phyloP scores from a whole-genome alignment of 2,797 vertebrate genomes.

The Pantherophis alleghaniensis region DNA sequence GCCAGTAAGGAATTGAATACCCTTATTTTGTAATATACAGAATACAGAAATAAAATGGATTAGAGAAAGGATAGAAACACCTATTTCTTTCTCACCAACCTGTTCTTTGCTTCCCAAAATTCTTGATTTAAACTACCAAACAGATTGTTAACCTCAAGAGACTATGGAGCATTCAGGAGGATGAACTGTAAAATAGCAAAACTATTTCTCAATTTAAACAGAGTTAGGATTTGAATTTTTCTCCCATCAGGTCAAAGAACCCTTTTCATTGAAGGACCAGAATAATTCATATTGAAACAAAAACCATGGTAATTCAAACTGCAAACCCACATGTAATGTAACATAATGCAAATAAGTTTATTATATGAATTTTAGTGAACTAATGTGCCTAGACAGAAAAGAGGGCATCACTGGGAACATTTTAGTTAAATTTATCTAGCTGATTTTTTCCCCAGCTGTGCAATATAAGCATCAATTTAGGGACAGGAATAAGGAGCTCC shows the following conservation, averaged over 20 bases:
- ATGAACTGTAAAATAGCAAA: background rate
- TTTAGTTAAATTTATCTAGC: background rate
- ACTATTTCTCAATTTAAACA: background rate
- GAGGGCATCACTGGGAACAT: background rate
- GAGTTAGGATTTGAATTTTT: background rate
- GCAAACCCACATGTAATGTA: background rate
- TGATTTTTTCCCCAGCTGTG: background rate
- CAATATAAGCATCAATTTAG: slow-evolving; percentile 1
- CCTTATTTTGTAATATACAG: background rate
- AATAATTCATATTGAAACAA: background rate
- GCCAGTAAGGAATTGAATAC: background rate
- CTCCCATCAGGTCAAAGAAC: background rate
- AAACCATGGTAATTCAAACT: background rate
- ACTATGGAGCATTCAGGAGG: background rate
- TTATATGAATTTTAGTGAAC: background rate
- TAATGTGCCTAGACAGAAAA: background rate
- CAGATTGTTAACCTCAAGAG: background rate
- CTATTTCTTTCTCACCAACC: background rate
- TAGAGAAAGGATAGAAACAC: background rate
- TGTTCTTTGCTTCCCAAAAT: background rate
- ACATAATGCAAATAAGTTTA: background rate
- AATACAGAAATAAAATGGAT: background rate
- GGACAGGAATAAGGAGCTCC: background rate
- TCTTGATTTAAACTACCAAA: background rate
- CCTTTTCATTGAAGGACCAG: background rate